Evolutionary conservation across 2,888 invertebrate genomes (phyloP).

Genomic region (Antitype chi): DNA sequence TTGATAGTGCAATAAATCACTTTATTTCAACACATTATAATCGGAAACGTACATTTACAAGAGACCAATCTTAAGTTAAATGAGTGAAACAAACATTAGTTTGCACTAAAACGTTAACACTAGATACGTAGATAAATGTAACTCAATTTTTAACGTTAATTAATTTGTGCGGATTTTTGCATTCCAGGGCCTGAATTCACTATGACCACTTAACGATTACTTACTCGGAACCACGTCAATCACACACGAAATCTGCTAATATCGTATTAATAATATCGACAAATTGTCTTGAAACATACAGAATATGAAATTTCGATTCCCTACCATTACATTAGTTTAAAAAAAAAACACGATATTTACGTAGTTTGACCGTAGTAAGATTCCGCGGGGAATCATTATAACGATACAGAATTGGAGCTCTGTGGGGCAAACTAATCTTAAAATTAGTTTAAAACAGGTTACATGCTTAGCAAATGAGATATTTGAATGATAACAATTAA

Average conservation of each 20-base stretch:
- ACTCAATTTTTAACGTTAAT: neutral
- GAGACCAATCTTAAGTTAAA: neutral
- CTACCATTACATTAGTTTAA: too few relatives aligned
- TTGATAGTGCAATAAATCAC: neutral
- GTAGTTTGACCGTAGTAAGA: too few relatives aligned
- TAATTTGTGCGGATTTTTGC: neutral
- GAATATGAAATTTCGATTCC: too few relatives aligned
- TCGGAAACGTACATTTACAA: neutral
- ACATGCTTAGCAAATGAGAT: constrained; percentile 67
- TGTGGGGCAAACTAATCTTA: neutral
- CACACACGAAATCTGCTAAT: too few relatives aligned
- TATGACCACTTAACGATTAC: too few relatives aligned
- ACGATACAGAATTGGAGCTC: too few relatives aligned
- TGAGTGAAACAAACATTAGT: neutral
- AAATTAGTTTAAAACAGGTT: neutral
- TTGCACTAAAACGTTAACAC: neutral
- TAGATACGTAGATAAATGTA: neutral
- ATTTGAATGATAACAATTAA: constrained; percentile 83
- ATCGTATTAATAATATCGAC: too few relatives aligned
- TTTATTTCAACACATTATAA: neutral
- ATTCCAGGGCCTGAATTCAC: too few relatives aligned
- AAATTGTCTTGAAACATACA: too few relatives aligned
- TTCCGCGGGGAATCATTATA: too few relatives aligned
- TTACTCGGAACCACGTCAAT: too few relatives aligned
- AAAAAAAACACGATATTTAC: too few relatives aligned